phyloP scores from a whole-genome alignment of 2,797 vertebrate species.

The Champsocephalus esox region DNA sequence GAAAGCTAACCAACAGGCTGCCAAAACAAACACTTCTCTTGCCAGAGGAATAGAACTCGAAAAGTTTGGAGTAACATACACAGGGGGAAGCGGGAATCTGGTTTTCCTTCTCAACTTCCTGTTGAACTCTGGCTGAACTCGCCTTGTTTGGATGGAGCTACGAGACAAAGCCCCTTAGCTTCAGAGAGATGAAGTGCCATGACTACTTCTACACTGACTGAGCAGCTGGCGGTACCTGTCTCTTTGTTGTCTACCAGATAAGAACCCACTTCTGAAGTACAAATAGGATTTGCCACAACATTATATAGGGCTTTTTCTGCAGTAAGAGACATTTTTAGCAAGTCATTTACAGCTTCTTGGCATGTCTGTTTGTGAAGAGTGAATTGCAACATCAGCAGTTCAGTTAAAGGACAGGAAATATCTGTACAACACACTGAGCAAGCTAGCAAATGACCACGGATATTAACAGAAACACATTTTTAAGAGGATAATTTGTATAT shows the following conservation, averaged over 20 bases:
- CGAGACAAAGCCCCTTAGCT: constrained; percentile 53
- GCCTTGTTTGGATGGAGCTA: constrained; percentile 58
- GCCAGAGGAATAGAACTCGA: constrained; percentile 40
- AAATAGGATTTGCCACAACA: constrained; percentile 30
- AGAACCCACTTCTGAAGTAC: constrained; percentile 33
- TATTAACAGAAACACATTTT: background rate
- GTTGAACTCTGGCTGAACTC: constrained; percentile 77
- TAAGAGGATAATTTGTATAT: background rate
- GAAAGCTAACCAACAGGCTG: constrained; percentile 41
- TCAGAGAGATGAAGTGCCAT: constrained; percentile 47
- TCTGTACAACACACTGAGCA: background rate
- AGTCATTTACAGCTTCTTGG: constrained; percentile 8
- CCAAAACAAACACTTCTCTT: constrained; percentile 52
- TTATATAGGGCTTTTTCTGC: constrained; percentile 12
- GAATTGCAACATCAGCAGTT: constrained; percentile 5
- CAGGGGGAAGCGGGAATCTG: constrained; percentile 19
- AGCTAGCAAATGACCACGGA: background rate
- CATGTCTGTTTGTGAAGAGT: constrained; percentile 4
- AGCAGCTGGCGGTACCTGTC: constrained; percentile 45
- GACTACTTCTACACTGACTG: constrained; percentile 51
- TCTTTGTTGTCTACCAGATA: constrained; percentile 48
- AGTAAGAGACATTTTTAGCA: constrained; percentile 3
- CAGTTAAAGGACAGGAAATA: constrained; percentile 5
- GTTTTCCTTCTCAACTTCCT: constrained; percentile 53
- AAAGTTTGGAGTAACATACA: constrained; percentile 59